Percentiles rank a stretch among this genome's conserved stretches.
These are phyloP conservation scores for Lytechinus variegatus DNA, from an alignment of 35 echinoderm and acorn worm genomes.

Conservation along the genomic window DNA sequence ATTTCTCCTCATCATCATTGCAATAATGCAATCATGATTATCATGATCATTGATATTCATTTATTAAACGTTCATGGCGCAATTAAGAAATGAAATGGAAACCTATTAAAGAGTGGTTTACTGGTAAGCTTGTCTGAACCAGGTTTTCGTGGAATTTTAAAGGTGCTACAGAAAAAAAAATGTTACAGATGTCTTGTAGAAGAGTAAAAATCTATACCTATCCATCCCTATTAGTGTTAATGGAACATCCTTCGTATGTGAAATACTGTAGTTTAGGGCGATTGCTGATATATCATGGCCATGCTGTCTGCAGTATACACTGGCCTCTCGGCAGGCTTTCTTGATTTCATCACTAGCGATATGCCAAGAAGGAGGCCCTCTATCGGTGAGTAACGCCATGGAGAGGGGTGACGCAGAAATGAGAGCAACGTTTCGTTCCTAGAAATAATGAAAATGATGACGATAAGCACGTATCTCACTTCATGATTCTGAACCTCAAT, in stretches of 20 bases:
- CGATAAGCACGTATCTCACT: too few species aligned
- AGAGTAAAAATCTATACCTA: slow-evolving; percentile 1
- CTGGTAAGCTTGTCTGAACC: too few species aligned
- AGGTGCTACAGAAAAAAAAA: too few species aligned
- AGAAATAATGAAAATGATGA: too few species aligned
- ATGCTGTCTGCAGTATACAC: slow-evolving; percentile 64
- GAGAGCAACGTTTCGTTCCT: slow-evolving; percentile 76
- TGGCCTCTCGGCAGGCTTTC: slow-evolving; percentile 59
- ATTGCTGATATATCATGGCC: slow-evolving; percentile 73
- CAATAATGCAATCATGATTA: too few species aligned
- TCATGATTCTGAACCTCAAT: too few species aligned
- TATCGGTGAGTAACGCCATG: slow-evolving; percentile 76
- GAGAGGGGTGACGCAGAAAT: slow-evolving; percentile 84
- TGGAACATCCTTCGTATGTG: slow-evolving; percentile 48
- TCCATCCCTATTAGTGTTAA: slow-evolving; percentile 67
- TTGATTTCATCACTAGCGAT: slow-evolving; percentile 56
- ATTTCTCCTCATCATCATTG: too few species aligned
- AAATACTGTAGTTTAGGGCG: slow-evolving; percentile 65
- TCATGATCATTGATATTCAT: too few species aligned
- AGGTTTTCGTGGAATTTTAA: too few species aligned
- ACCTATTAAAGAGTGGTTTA: too few species aligned
- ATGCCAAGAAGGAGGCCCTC: slow-evolving; percentile 81
- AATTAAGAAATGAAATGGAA: too few species aligned
- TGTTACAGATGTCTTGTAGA: background rate
- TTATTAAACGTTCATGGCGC: background rate